A percentile compares a stretch with the other conserved stretches of the same genome.
These are phyloP conservation scores for Folsomia manolachei DNA, from an alignment of 2,888 invertebrate species.

Conservation along the genomic window DNA sequence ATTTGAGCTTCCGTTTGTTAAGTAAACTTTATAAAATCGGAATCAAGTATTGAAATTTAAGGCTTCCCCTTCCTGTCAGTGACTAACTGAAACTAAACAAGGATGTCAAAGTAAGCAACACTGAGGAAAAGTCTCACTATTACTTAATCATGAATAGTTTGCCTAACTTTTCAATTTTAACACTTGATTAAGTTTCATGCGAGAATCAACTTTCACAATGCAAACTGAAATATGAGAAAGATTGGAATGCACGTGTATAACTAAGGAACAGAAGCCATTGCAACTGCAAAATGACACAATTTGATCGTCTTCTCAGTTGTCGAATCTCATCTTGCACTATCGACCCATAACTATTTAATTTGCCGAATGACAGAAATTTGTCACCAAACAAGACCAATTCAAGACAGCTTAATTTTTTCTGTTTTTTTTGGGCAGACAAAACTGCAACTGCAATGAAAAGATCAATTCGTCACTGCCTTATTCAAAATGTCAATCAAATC, in stretches of 20 bases:
- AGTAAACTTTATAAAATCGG: conserved; percentile 8
- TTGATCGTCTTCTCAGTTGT: not conserved
- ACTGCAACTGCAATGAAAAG: not conserved
- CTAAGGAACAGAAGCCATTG: no score
- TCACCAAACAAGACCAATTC: no score
- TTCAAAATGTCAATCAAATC: conserved; percentile 19
- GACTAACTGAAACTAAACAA: no score
- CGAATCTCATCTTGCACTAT: not conserved
- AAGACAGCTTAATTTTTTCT: not conserved
- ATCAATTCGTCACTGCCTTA: conserved; percentile 10
- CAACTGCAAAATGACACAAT: no score
- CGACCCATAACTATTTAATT: no score
- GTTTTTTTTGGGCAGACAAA: conserved; percentile 18
- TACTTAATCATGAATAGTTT: not conserved
- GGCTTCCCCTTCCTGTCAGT: not conserved
- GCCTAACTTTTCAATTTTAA: conserved; percentile 10
- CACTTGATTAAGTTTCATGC: conserved; percentile 29
- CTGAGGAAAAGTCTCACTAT: no score
- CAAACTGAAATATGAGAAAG: conserved; percentile 10
- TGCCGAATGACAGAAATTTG: no score
- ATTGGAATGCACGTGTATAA: not conserved
- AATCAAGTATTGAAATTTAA: conserved; percentile 42
- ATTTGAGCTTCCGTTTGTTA: conserved; percentile 28
- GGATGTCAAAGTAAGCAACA: no score
- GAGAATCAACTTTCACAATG: not conserved